Evolutionary conservation across 2,113 vertebrate species (phyloP).

Genomic region (Lates calcarifer): DNA sequence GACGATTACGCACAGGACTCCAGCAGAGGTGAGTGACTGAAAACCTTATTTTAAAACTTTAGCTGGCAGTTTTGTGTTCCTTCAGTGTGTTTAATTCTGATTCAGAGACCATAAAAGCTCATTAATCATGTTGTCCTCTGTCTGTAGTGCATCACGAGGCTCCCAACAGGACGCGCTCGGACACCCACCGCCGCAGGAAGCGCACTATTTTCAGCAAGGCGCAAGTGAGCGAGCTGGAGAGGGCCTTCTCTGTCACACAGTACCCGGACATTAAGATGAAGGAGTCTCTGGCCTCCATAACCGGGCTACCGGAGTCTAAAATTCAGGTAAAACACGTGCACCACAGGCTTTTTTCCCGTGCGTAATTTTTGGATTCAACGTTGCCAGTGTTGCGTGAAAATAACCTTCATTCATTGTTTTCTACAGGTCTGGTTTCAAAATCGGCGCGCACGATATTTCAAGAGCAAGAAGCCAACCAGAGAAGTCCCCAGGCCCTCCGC

Average conservation of each 20-base stretch:
- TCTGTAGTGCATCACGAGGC: slow-evolving; percentile 21
- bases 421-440: slow-evolving; percentile 93
- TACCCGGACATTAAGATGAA: slow-evolving; percentile 87
- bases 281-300: slow-evolving; percentile 85
- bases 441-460: slow-evolving; percentile 87
- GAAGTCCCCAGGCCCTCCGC: background rate
- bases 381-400: background rate
- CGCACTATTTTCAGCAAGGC: slow-evolving; percentile 87
- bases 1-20: slow-evolving; percentile 27
- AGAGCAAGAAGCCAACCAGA: slow-evolving; percentile 79
- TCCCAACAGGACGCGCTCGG: background rate
- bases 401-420: background rate
- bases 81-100: too few species aligned
- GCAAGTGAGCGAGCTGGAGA: slow-evolving; percentile 88
- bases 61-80: background rate
- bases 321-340: slow-evolving; percentile 83
- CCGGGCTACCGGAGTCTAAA: slow-evolving; percentile 88
- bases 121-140: background rate
- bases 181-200: slow-evolving; percentile 76
- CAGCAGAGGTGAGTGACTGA: slow-evolving; percentile 54
- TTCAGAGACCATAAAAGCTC: background rate
- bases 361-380: background rate
- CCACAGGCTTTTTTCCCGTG: background rate
- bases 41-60: background rate
- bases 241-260: slow-evolving; percentile 83